Conservation (phyloP, 2,113 vertebrate genomes). For the Tachysurus fulvidraco region DNA sequence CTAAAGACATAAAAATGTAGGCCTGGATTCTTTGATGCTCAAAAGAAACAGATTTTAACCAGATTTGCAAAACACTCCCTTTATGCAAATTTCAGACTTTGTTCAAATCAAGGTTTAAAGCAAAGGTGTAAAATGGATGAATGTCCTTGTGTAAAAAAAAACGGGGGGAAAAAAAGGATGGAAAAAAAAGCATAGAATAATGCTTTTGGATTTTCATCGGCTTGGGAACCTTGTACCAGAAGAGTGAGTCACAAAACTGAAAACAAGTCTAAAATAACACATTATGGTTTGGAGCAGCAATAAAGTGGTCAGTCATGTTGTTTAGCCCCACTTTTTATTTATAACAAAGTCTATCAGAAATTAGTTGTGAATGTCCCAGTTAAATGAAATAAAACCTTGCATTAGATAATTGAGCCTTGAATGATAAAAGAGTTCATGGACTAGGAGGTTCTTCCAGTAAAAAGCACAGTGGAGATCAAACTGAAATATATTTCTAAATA, state of each 20-base stretch:
- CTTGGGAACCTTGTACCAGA: conserved; percentile 6
- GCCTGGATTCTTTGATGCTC: background rate
- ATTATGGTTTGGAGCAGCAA: background rate
- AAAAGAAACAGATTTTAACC: background rate
- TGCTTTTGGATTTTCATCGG: conserved; percentile 31
- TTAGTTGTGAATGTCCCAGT: background rate
- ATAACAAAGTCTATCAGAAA: background rate
- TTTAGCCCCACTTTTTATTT: background rate
- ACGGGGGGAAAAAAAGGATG: background rate
- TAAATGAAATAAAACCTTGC: background rate
- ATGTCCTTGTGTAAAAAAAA: background rate
- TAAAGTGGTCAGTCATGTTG: background rate
- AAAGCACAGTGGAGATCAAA: background rate
- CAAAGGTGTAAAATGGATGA: background rate
- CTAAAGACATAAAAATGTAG: background rate
- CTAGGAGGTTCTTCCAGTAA: background rate
- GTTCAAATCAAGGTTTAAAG: background rate
- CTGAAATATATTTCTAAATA: background rate
- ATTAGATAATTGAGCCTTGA: background rate
- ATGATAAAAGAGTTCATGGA: background rate
- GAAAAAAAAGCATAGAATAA: conserved; percentile 1
- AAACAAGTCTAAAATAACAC: conserved; percentile 39
- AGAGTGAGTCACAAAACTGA: conserved; percentile 37
- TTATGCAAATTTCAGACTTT: conserved; percentile 10
- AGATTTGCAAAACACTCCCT: conserved; percentile 28